Evolutionary conservation across 1,140 invertebrate species (phyloP).

Genomic region (Leptinotarsa defecta): DNA sequence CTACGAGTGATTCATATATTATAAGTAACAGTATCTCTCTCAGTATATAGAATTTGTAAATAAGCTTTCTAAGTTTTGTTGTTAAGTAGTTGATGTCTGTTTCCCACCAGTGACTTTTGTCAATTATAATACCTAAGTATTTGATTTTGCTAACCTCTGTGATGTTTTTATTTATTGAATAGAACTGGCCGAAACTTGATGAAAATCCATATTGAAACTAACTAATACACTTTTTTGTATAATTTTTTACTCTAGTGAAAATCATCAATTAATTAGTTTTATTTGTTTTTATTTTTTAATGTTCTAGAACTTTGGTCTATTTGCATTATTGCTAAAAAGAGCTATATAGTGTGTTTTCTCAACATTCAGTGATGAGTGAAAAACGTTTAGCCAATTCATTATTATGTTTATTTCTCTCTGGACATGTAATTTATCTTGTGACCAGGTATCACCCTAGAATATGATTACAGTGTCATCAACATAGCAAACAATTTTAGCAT

Average conservation of each 20-base stretch:
- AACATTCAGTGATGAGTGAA: constrained; percentile 14
- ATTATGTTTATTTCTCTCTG: constrained; percentile 6
- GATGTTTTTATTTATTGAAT: not conserved
- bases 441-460: not conserved
- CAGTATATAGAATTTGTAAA: constrained; percentile 13
- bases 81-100: constrained; percentile 3
- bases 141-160: constrained; percentile 6
- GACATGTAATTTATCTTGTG: not conserved
- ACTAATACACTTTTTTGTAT: too few species aligned
- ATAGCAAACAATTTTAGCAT: constrained; percentile 15
- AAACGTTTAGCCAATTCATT: constrained; percentile 9
- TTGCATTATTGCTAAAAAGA: constrained; percentile 15
- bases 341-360: constrained; percentile 18
- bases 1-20: too few species aligned
- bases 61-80: constrained; percentile 7
- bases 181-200: too few species aligned
- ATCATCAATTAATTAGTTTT: too few species aligned
- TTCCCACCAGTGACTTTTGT: constrained; percentile 8
- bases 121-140: constrained; percentile 23
- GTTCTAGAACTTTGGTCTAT: not conserved
- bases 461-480: constrained; percentile 18
- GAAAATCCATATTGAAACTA: too few species aligned
- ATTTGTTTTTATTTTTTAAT: not conserved
- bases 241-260: too few species aligned
- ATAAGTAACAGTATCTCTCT: too few species aligned